These are phyloP conservation scores for Rattus norvegicus DNA, from an alignment of 2,113 vertebrate genomes.

Conservation along the genomic window DNA sequence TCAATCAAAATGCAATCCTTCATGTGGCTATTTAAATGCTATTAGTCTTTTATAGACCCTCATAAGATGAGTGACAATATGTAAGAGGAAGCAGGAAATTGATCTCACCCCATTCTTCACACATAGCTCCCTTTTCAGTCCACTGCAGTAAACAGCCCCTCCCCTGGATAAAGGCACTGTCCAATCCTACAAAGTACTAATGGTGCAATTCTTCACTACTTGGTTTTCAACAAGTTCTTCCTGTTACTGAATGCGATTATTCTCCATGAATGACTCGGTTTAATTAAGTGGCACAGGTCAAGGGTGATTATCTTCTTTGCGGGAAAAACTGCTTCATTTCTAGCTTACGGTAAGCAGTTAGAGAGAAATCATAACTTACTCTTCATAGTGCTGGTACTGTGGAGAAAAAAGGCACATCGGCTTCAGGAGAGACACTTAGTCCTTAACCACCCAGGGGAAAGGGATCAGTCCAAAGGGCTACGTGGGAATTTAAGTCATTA, in stretches of 20 bases:
- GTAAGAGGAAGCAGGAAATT: conserved; percentile 56
- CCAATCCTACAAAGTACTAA: conserved; percentile 19
- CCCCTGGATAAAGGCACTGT: conserved; percentile 31
- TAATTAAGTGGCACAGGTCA: conserved; percentile 51
- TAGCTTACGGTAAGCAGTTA: conserved; percentile 29
- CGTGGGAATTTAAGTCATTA: conserved; percentile 16
- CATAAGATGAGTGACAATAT: conserved; percentile 50
- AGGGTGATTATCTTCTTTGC: neutral
- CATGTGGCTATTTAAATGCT: conserved; percentile 53
- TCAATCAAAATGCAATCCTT: conserved; percentile 13
- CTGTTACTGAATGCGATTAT: conserved; percentile 36
- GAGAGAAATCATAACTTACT: conserved; percentile 52
- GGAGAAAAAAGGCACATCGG: conserved; percentile 44
- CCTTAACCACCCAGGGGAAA: conserved; percentile 20
- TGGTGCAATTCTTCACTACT: neutral
- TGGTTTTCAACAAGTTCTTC: neutral
- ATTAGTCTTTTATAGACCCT: conserved; percentile 43
- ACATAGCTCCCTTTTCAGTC: conserved; percentile 1
- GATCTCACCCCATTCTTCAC: conserved; percentile 25
- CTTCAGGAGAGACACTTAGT: conserved; percentile 40
- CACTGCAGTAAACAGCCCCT: conserved; percentile 44
- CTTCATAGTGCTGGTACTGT: conserved; percentile 31
- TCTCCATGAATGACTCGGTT: conserved; percentile 48
- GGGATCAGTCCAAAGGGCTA: conserved; percentile 16
- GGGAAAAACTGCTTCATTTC: conserved; percentile 43